Conservation (phyloP, 1,140 invertebrate genomes). For the Pseudomyrmex sp. region DNA sequence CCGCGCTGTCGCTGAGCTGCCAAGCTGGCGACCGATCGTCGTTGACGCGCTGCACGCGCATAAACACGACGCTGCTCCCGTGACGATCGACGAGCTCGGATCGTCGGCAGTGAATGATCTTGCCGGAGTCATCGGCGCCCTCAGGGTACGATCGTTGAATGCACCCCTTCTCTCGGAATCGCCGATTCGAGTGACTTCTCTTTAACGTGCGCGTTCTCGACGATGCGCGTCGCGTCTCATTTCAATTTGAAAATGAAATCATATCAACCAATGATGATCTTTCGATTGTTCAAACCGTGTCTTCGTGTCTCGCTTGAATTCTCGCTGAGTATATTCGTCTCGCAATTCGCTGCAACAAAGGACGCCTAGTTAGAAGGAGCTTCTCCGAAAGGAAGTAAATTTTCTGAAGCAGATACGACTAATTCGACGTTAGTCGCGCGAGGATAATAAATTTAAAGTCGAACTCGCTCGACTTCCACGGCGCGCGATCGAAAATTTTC, state of each 20-base stretch:
- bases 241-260: neutral
- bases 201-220: constrained; percentile 20
- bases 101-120: constrained; percentile 45
- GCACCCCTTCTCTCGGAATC: neutral
- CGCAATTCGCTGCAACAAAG: constrained; percentile 39
- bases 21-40: constrained; percentile 54
- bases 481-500: constrained; percentile 8
- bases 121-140: constrained; percentile 67
- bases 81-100: constrained; percentile 62
- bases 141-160: constrained; percentile 1
- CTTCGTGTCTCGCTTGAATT: neutral
- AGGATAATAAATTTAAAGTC: constrained; percentile 25
- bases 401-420: neutral
- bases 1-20: constrained; percentile 49
- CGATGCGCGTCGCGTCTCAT: neutral
- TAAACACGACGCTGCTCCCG: constrained; percentile 38
- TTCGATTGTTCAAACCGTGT: neutral
- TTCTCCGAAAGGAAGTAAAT: constrained; percentile 3
- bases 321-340: neutral
- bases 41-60: constrained; percentile 11
- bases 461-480: constrained; percentile 6
- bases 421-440: constrained; percentile 12
- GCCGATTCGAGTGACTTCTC: constrained; percentile 4
- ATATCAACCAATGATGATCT: neutral
- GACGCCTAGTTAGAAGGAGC: constrained; percentile 7